Evolutionary conservation across 2,888 invertebrate genomes (phyloP).

Genomic region (Amblyjoppa fuscipennis): DNA sequence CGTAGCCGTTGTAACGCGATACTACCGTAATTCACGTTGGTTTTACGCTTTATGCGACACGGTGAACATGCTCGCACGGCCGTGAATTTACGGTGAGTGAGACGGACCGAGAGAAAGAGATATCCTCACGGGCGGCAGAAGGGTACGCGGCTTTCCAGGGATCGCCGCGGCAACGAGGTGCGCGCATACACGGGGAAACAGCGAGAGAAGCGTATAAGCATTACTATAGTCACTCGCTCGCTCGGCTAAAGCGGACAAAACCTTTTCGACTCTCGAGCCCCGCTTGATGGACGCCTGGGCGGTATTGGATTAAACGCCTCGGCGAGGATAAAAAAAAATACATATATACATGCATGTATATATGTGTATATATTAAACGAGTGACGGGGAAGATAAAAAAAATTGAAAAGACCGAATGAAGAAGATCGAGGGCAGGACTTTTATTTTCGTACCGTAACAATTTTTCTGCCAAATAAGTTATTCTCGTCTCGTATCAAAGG

Average conservation of each 20-base stretch:
- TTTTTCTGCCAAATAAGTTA: background rate
- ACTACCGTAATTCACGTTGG: conserved; percentile 85
- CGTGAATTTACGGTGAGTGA: conserved; percentile 83
- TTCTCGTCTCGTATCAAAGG: background rate
- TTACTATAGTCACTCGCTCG: conserved; percentile 47
- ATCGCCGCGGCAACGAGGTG: conserved; percentile 24
- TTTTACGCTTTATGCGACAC: conserved; percentile 85
- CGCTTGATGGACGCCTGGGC: conserved; percentile 83
- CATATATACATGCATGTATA: conserved; percentile 45
- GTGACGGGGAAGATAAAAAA: conserved; percentile 41
- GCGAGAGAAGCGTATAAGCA: background rate
- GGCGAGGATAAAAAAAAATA: conserved; percentile 75
- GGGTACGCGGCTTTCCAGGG: conserved; percentile 41
- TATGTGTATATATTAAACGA: conserved; percentile 29
- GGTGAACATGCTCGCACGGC: conserved; percentile 82
- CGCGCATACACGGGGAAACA: conserved; percentile 28
- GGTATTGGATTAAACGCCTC: conserved; percentile 82
- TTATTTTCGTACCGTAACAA: background rate
- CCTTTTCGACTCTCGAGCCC: conserved; percentile 78
- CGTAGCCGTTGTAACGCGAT: conserved; percentile 82
- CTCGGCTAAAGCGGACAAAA: conserved; percentile 79
- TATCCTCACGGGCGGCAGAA: conserved; percentile 48
- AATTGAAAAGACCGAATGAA: conserved; percentile 51
- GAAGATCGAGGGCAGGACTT: conserved; percentile 13
- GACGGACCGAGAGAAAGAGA: conserved; percentile 71